Evolutionary conservation across 2,888 invertebrate species (phyloP).

Genomic region (Pollenia angustigena): DNA sequence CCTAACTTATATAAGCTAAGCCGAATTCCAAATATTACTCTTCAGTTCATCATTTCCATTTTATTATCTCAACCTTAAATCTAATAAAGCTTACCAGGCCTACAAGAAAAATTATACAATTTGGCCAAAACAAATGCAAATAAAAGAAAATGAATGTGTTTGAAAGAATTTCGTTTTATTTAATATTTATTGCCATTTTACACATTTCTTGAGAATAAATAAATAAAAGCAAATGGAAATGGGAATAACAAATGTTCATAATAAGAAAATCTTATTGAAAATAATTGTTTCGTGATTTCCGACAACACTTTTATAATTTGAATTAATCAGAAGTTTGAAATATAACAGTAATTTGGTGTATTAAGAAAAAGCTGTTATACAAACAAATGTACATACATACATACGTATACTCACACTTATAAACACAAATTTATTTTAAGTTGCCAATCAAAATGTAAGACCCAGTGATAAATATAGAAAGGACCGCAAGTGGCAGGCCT

Average conservation of each 20-base stretch:
- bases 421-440: neutral
- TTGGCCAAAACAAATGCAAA: neutral
- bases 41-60: too few relatives aligned
- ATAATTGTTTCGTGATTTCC: conserved; percentile 41
- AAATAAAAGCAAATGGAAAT: neutral
- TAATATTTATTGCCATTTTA: conserved; percentile 17
- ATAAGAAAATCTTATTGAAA: conserved; percentile 31
- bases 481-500: too few relatives aligned
- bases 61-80: neutral
- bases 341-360: conserved; percentile 11
- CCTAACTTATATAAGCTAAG: too few relatives aligned
- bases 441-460: neutral
- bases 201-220: neutral
- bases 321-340: conserved; percentile 33
- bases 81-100: neutral
- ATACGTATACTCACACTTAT: neutral
- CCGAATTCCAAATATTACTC: too few relatives aligned
- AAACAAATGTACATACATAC: neutral
- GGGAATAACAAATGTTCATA: neutral
- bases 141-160: neutral
- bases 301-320: conserved; percentile 37
- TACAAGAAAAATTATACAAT: conserved; percentile 26
- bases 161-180: too few relatives aligned
- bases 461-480: too few relatives aligned
- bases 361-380: neutral